Percentiles rank a stretch among this genome's conserved stretches.
These are phyloP conservation scores for Eupithecia pulchellata DNA, from an alignment of 2,888 invertebrate species.

Conservation along the genomic window DNA sequence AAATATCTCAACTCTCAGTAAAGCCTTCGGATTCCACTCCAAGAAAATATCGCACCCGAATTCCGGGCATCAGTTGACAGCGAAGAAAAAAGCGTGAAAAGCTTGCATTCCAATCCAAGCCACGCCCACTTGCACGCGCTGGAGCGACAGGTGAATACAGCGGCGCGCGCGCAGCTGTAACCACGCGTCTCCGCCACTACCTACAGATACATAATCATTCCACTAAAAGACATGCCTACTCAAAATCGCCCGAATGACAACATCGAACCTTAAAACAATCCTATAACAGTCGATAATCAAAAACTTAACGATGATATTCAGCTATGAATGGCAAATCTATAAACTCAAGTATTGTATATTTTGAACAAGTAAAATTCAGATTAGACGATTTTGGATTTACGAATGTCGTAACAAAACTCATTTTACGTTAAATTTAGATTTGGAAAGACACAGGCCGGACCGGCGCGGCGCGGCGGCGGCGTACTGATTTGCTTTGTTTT, in stretches of 20 bases:
- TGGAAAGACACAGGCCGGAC: slow-evolving; percentile 44
- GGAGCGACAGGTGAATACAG: slow-evolving; percentile 80
- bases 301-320: neutral
- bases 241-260: slow-evolving; percentile 9
- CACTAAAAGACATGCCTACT: neutral
- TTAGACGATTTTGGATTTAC: neutral
- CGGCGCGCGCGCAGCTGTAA: slow-evolving; percentile 51
- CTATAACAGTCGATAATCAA: neutral
- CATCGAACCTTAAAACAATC: slow-evolving; percentile 7
- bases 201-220: neutral
- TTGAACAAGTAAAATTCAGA: neutral
- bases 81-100: slow-evolving; percentile 67
- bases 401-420: slow-evolving; percentile 6
- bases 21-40: slow-evolving; percentile 79
- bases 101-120: slow-evolving; percentile 71
- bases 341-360: neutral
- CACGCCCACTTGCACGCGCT: slow-evolving; percentile 77
- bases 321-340: neutral
- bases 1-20: slow-evolving; percentile 77
- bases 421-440: slow-evolving; percentile 8
- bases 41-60: slow-evolving; percentile 85
- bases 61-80: slow-evolving; percentile 72
- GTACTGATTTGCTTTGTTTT: slow-evolving; percentile 66
- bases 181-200: neutral
- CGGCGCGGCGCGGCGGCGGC: slow-evolving; percentile 60